phyloP scores from a whole-genome alignment of 1,140 invertebrate genomes.

The Saccostrea cuccullata region DNA sequence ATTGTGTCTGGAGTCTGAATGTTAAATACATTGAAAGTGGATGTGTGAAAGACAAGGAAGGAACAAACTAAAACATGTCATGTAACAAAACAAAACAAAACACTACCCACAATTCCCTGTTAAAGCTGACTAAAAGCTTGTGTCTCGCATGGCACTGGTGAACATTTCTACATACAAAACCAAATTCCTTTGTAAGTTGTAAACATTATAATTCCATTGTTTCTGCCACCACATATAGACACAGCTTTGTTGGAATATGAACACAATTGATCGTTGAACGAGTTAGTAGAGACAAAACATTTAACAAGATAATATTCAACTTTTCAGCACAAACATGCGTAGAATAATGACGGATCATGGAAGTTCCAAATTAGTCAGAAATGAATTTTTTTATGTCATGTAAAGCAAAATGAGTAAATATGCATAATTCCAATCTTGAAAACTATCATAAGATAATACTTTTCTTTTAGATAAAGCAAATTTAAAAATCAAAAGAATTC shows the following conservation, averaged over 20 bases:
- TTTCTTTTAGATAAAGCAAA: not conserved
- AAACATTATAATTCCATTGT: not conserved
- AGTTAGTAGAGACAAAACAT: not conserved
- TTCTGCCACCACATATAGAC: not conserved
- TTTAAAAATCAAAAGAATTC: not conserved
- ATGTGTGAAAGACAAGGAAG: conserved; percentile 8
- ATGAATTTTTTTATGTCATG: not conserved
- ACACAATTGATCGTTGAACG: not conserved
- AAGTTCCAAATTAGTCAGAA: not conserved
- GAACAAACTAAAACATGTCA: conserved; percentile 16
- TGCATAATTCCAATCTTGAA: not conserved
- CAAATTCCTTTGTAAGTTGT: not conserved
- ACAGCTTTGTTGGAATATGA: conserved; percentile 1
- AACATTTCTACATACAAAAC: not conserved
- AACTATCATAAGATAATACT: not conserved
- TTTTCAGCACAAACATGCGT: not conserved
- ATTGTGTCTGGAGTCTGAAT: not conserved
- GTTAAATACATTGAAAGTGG: not conserved
- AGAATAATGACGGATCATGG: not conserved
- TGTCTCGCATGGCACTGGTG: not conserved
- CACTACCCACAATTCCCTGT: not conserved
- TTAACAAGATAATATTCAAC: not conserved
- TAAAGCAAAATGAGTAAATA: not conserved
- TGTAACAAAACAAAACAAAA: conserved; percentile 8
- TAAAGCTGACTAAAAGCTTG: conserved; percentile 20